These are phyloP conservation scores for Lingula anatina DNA, from an alignment of 2,888 invertebrate genomes.

Conservation along the genomic window DNA sequence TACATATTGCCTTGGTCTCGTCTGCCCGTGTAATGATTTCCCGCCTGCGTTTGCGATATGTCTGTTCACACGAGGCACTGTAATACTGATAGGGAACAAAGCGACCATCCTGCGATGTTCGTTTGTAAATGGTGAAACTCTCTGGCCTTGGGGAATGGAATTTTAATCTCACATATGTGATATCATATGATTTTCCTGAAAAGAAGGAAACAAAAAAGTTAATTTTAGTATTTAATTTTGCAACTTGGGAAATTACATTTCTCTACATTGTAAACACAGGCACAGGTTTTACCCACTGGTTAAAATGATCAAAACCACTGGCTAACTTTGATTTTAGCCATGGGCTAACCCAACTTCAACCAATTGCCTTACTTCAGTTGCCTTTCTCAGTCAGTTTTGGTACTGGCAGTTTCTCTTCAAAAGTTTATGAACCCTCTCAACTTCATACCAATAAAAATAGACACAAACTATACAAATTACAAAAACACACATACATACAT, in stretches of 20 bases:
- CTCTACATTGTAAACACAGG: neutral
- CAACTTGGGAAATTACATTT: neutral
- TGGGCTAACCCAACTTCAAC: no score
- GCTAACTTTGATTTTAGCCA: neutral
- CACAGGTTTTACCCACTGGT: neutral
- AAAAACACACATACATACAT: no score
- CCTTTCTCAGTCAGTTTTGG: no score
- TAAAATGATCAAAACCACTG: neutral
- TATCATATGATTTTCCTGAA: constrained; percentile 91
- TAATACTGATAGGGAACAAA: constrained; percentile 59
- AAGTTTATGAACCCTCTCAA: no score
- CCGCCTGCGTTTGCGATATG: constrained; percentile 68
- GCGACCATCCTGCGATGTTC: constrained; percentile 62
- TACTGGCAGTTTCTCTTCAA: no score
- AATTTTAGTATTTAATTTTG: no score
- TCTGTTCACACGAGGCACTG: constrained; percentile 87
- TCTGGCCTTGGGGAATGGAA: constrained; percentile 96
- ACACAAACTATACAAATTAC: no score
- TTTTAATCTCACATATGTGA: constrained; percentile 89
- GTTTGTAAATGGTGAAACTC: constrained; percentile 92
- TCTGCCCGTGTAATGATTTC: constrained; percentile 65
- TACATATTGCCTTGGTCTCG: constrained; percentile 92
- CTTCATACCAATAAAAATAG: no score
- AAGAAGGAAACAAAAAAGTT: no score
- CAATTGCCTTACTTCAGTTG: no score